Base-by-base conservation (phyloP, 1,140 invertebrate species). In the Macrostomum lignano region DNA sequence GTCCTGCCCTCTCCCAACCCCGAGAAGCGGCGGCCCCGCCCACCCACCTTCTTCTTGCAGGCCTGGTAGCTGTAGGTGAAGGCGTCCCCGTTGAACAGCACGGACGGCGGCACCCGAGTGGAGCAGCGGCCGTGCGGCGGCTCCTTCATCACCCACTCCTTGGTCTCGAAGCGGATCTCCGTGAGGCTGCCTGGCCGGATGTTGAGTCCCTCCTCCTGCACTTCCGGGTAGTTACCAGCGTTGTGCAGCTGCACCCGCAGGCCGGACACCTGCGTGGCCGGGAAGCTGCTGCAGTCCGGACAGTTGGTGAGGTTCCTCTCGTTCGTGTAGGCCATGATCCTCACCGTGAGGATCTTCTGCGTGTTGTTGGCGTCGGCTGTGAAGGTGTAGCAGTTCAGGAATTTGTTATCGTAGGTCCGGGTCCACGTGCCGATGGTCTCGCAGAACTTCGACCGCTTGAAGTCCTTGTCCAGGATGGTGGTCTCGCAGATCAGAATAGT, bases 301-400 rank as follows among this genome's bases (percentile, higher is more conserved):
- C 26, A 28, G 7, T 28, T 17, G 9, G 19, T 28, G 19, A 15
- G 14, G 15, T 28, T 17, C 7, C 5, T 15, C 15, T 28, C 19
- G 9, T 28, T 17, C 3, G 19, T 7, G 19, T 28, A 28, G 15
- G 19, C 15, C 3, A 28, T 17, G 14, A 28, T 28, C 19, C 19
- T 17, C 9, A 28, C 3, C 15, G 14, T 28, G 9, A 28, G 19
- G 3, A 17, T 28, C 5, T 3, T 14, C 15, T 28, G 15, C 7
- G 26, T 28, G 26, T 28, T 15, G 19, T 28, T 28, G 15, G 3
- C 3, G 4, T 28, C 9, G 14, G 19, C 19, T 28, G 26, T 28
- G 19, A 15, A 28, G 19, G 26, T 28, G 19, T 28, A 28, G 9
- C 26, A 28, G 19, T 28, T 28, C 14, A 28, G 26, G 9, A 28